phyloP scores from a whole-genome alignment of 2,113 vertebrate genomes.

The Microcebus griseorufus region DNA sequence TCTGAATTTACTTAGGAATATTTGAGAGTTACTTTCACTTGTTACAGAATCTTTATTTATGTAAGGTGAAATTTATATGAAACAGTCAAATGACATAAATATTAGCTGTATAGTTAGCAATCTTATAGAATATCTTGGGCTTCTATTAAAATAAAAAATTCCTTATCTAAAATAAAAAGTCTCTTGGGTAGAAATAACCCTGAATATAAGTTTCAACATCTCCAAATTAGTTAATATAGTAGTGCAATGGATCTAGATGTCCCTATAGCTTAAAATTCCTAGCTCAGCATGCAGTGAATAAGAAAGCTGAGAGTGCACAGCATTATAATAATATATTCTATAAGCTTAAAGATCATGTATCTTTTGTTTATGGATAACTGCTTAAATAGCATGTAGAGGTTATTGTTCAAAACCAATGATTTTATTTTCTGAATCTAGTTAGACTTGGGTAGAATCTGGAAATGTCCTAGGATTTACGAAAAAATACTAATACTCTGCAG shows the following conservation, averaged over 20 bases:
- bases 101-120: neutral
- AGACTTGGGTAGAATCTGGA: neutral
- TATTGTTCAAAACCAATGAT: neutral
- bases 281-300: neutral
- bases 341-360: neutral
- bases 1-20: constrained; percentile 23
- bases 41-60: neutral
- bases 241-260: neutral
- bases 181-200: neutral
- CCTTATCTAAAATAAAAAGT: neutral
- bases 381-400: neutral
- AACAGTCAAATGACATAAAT: constrained; percentile 20
- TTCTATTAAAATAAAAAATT: constrained; percentile 22
- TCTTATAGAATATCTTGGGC: neutral
- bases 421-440: neutral
- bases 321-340: neutral
- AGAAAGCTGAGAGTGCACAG: neutral
- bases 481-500: neutral
- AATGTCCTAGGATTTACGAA: neutral
- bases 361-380: neutral
- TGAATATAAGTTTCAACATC: neutral
- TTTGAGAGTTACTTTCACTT: neutral
- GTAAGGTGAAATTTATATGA: constrained; percentile 15
- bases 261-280: neutral
- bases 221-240: constrained; percentile 15